Percentiles rank a stretch among this genome's conserved stretches.
phyloP scores from a whole-genome alignment of 2,797 vertebrate species.

The Brotogeris chrysoptera region DNA sequence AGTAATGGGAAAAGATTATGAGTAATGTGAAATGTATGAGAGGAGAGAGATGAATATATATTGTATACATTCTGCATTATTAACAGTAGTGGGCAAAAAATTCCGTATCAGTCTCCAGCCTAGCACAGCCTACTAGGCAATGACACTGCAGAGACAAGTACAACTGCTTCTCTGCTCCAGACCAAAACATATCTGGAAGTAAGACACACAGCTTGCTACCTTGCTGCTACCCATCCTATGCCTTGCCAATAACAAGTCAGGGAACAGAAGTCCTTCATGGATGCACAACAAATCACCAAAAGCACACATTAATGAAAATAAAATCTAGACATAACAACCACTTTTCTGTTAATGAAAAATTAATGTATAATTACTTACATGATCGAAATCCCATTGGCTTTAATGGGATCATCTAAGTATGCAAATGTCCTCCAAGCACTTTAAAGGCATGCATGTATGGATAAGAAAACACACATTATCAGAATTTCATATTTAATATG shows the following conservation, averaged over 20 bases:
- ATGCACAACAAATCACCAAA: neutral
- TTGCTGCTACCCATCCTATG: neutral
- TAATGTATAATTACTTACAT: neutral
- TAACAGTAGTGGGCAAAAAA: neutral
- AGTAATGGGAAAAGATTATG: neutral
- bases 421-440: neutral
- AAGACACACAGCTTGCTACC: neutral
- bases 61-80: neutral
- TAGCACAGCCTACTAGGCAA: neutral
- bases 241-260: neutral
- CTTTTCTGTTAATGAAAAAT: neutral
- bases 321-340: neutral
- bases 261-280: neutral
- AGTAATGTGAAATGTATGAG: neutral
- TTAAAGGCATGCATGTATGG: neutral
- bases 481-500: neutral
- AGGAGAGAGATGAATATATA: neutral
- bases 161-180: neutral
- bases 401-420: neutral
- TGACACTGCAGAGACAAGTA: neutral
- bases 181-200: neutral
- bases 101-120: rapidly evolving
- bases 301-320: neutral
- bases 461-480: neutral
- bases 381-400: neutral